Evolutionary conservation across 2,888 invertebrate species (phyloP), one percentile per base, ranked within the genome.

Genomic region (Papilio protenor): DNA sequence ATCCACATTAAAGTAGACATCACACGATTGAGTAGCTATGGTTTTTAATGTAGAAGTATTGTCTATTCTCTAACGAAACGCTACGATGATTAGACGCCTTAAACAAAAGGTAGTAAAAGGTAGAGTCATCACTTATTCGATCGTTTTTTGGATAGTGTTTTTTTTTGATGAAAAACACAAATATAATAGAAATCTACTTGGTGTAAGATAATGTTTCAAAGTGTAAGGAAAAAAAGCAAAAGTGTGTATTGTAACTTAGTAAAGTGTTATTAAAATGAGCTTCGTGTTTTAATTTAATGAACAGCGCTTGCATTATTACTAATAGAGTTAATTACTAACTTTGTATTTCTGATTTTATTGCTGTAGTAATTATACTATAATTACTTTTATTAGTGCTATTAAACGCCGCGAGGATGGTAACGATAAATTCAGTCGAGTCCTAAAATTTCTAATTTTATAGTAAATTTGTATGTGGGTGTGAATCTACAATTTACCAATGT

Each of bases 371-470:
- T 85, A 83, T 83, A 80, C 81, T 76, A 82, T 85, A 84, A 86
- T 88, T 86, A 85, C 85, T 86, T 87, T 87, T 87, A 89, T 85
- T 85, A 84, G 82, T 78, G 84, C 87, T 84, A 87, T 85, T 84
- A 86, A 85, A 83, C 83, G 82, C 82, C 83, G 86, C 88, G 88
- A 88, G 89, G 87, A 87, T 85, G 86, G 84, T 84, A 83, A 85
- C 85, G 87, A 89, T 89, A 87, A 87, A 88, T 89, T 88, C 88
- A 85, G 87, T 88, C 86, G 87, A 85, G 85, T 88, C 84, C 88
- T 86, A 85, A 88, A 89, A 89, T 89, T 89, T 90, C 87, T 85
- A 87, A 85, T 87, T 76, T 72, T 83, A 88, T 87, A 87, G 87
- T 87, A 83, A 82, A 21, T n/a, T 49, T 73, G 40, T 57, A 57